These are phyloP conservation scores for Platorchestia sp. DNA, from an alignment of 1,140 invertebrate species.

Conservation along the genomic window DNA sequence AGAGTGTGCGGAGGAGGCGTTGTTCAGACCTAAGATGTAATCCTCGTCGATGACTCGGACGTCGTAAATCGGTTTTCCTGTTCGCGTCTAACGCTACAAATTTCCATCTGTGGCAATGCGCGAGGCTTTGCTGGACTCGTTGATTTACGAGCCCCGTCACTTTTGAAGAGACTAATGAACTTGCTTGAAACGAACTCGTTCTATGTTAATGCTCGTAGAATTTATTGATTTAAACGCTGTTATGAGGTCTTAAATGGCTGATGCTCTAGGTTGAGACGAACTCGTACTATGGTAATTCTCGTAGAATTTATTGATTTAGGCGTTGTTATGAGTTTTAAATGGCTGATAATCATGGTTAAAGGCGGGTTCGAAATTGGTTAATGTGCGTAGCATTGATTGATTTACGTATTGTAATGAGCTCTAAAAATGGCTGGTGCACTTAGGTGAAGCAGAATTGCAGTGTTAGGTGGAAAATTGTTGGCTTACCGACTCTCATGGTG, in stretches of 20 bases:
- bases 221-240: neutral
- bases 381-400: too few species aligned
- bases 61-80: constrained; percentile 40
- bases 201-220: neutral
- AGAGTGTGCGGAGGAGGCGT: constrained; percentile 3
- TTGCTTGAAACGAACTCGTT: neutral
- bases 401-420: too few species aligned
- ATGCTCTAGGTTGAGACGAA: neutral
- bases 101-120: neutral
- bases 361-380: too few species aligned
- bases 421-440: too few species aligned
- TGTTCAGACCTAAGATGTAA: constrained; percentile 49
- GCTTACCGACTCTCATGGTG: too few species aligned
- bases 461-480: too few species aligned
- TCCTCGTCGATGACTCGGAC: constrained; percentile 13
- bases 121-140: neutral
- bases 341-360: too few species aligned
- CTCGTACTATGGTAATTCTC: neutral
- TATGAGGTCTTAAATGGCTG: neutral
- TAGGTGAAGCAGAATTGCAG: too few species aligned
- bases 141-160: neutral
- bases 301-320: neutral
- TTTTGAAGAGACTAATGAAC: neutral
- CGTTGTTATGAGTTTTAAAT: neutral
- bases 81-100: constrained; percentile 1